Conservation (phyloP, 2,888 invertebrate genomes). For the Mycalesis mineus region DNA sequence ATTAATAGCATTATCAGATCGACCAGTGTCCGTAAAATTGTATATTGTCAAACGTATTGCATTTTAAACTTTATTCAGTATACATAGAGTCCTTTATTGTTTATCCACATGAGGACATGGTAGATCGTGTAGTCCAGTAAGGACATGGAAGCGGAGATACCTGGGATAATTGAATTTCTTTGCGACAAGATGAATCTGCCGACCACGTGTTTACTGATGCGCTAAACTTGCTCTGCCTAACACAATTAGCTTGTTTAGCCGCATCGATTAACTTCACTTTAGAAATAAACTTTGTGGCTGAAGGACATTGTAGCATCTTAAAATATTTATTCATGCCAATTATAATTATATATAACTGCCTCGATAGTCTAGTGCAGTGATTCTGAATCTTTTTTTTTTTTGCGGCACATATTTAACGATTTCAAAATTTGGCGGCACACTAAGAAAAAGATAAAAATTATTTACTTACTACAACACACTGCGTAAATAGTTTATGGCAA, state of each 20-base stretch:
- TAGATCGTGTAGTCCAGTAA: slow-evolving; percentile 21
- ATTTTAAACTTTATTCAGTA: neutral
- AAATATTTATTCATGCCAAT: no score
- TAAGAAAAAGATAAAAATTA: no score
- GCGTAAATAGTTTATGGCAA: no score
- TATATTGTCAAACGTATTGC: neutral
- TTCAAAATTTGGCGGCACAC: no score
- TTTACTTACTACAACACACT: no score
- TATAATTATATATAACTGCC: no score
- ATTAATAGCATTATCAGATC: slow-evolving; percentile 11
- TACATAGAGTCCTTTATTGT: neutral
- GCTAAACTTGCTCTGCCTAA: slow-evolving; percentile 26
- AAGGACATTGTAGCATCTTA: neutral
- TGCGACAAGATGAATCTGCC: slow-evolving; percentile 42
- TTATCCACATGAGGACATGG: neutral
- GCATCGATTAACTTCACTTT: neutral
- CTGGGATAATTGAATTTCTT: slow-evolving; percentile 60
- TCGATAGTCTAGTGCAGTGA: no score
- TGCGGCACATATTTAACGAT: no score
- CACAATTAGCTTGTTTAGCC: neutral
- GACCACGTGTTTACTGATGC: slow-evolving; percentile 47
- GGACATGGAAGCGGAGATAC: slow-evolving; percentile 50
- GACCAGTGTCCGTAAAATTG: slow-evolving; percentile 13
- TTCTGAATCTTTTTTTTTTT: no score
- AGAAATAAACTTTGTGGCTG: neutral